Evolutionary conservation across 2,888 invertebrate genomes (phyloP).

Genomic region (Hoplodrina ambigua): DNA sequence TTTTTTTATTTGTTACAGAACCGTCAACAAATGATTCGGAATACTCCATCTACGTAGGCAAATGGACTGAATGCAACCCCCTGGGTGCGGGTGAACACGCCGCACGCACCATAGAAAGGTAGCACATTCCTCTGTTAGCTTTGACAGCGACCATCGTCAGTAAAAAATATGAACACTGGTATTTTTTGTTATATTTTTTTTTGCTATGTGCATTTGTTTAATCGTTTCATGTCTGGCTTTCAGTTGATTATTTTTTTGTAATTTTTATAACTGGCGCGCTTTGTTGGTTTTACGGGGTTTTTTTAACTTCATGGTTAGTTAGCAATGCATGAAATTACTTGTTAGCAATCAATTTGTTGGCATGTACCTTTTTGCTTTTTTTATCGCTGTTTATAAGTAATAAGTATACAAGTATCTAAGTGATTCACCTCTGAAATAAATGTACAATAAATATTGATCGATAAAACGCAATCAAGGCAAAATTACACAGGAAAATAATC

Average conservation of each 20-base stretch:
- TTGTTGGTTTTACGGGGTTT: neutral
- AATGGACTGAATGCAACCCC: slow-evolving; percentile 83
- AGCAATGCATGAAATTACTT: neutral
- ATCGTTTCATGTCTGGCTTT: neutral
- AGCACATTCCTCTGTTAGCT: slow-evolving; percentile 33
- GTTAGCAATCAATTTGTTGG: neutral
- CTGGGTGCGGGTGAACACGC: slow-evolving; percentile 75
- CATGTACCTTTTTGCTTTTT: neutral
- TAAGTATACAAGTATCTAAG: no score
- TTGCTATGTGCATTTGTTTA: neutral
- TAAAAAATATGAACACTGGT: slow-evolving; percentile 16
- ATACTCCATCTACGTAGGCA: slow-evolving; percentile 82
- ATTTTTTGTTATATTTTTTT: slow-evolving; percentile 16
- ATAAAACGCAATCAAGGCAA: neutral
- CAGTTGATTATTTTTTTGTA: neutral
- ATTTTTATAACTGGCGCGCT: neutral
- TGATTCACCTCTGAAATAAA: neutral
- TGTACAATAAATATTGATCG: neutral
- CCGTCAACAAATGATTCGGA: slow-evolving; percentile 68
- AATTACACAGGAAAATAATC: neutral
- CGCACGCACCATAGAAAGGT: slow-evolving; percentile 77
- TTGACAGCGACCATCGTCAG: slow-evolving; percentile 32
- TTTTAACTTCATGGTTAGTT: neutral
- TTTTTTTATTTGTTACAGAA: slow-evolving; percentile 67
- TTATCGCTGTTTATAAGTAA: no score